A percentile compares a stretch with the other conserved stretches of the same genome.
These are phyloP conservation scores for Drosophila stalkeri DNA, from an alignment of 2,888 invertebrate species.

Conservation along the genomic window DNA sequence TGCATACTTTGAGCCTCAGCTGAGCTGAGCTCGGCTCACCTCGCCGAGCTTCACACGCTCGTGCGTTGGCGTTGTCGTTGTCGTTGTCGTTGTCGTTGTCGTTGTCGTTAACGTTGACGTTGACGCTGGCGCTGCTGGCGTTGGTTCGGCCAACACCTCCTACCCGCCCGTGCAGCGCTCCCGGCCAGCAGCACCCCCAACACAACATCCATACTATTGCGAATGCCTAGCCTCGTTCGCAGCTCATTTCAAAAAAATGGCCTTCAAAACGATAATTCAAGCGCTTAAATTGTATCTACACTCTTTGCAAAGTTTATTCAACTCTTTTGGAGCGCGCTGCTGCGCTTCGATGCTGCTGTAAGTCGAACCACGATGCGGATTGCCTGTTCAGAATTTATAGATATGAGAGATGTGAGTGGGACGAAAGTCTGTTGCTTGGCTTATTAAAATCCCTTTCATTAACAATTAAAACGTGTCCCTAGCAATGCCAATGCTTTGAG, in stretches of 20 bases:
- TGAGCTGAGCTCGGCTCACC: constrained; percentile 28
- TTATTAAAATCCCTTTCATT: constrained; percentile 5
- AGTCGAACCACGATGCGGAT: constrained; percentile 8
- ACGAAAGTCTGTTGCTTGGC: not conserved
- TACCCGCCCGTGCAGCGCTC: not conserved
- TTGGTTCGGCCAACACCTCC: constrained; percentile 10
- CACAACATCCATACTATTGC: constrained; percentile 57
- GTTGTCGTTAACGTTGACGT: constrained; percentile 48
- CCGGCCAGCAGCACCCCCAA: constrained; percentile 6
- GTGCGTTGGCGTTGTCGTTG: too few species aligned
- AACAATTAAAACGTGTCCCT: constrained; percentile 36
- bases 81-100: too few species aligned
- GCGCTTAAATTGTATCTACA: constrained; percentile 78
- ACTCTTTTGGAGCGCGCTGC: constrained; percentile 47
- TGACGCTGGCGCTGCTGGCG: constrained; percentile 29
- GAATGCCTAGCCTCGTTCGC: constrained; percentile 75
- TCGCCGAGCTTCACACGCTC: constrained; percentile 39
- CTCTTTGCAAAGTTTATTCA: constrained; percentile 81
- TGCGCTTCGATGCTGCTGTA: constrained; percentile 45
- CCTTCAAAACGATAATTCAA: constrained; percentile 83
- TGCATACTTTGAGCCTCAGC: constrained; percentile 63
- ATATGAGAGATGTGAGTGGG: not conserved
- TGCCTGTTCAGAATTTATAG: constrained; percentile 5
- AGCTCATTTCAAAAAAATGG: constrained; percentile 72
- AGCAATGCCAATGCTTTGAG: constrained; percentile 19